Conservation (phyloP, 1,140 invertebrate species). For the Atta colombica region DNA sequence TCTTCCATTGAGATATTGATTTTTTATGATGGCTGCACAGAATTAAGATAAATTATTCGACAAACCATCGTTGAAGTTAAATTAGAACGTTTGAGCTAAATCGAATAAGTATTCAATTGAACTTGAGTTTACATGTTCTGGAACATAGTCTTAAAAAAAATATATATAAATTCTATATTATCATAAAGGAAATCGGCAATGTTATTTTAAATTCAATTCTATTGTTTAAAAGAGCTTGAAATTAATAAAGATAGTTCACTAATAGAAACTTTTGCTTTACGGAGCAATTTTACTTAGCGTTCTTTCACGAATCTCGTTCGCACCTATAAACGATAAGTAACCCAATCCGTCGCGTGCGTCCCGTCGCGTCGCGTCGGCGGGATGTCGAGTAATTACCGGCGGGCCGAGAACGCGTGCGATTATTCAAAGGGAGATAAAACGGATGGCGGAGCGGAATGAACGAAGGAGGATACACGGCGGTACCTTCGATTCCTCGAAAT, state of each 20-base stretch:
- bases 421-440: slow-evolving; percentile 52
- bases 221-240: not conserved
- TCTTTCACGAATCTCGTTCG: slow-evolving; percentile 1
- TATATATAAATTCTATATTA: not conserved
- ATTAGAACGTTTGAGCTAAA: not conserved
- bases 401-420: slow-evolving; percentile 34
- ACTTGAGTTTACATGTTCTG: not conserved
- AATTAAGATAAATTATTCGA: not conserved
- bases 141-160: not conserved
- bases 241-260: not conserved
- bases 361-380: slow-evolving; percentile 51
- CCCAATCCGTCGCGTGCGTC: slow-evolving; percentile 41
- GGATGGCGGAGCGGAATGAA: slow-evolving; percentile 42
- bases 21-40: not conserved
- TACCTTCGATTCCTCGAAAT: slow-evolving; percentile 73
- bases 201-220: not conserved
- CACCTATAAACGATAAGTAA: slow-evolving; percentile 54
- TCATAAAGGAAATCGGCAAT: not conserved
- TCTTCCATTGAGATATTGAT: slow-evolving; percentile 28
- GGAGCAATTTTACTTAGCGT: not conserved
- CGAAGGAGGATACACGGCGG: slow-evolving; percentile 52
- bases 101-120: not conserved
- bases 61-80: not conserved
- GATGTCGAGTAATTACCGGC: slow-evolving; percentile 60
- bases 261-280: not conserved